phyloP scores from a whole-genome alignment of 1,140 invertebrate genomes.

The Pomacea maculata region DNA sequence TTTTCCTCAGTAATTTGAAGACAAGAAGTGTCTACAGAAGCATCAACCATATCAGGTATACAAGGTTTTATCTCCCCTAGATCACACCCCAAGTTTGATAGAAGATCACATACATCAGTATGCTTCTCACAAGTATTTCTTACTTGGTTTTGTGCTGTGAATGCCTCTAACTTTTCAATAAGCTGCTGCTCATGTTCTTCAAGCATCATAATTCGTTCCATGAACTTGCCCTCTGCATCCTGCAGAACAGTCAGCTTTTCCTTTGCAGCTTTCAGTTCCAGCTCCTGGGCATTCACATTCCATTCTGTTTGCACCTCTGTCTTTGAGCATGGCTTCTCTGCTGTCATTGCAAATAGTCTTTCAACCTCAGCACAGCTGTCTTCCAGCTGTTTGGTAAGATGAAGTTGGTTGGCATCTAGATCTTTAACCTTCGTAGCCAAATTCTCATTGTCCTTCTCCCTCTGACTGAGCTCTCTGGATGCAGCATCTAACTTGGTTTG shows the following conservation, averaged over 20 bases:
- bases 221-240: conserved; percentile 35
- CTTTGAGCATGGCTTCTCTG: not conserved
- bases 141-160: not conserved
- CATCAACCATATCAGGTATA: conserved; percentile 26
- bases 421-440: conserved; percentile 42
- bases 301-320: conserved; percentile 9
- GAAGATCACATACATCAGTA: not conserved
- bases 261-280: conserved; percentile 2
- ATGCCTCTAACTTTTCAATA: conserved; percentile 16
- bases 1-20: conserved; percentile 6
- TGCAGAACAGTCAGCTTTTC: conserved; percentile 27
- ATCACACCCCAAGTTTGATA: not conserved
- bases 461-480: not conserved
- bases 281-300: not conserved
- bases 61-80: too few species aligned
- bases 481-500: conserved; percentile 8
- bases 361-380: conserved; percentile 5
- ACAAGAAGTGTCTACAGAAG: conserved; percentile 35
- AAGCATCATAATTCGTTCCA: conserved; percentile 34
- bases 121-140: not conserved
- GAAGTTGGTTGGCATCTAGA: conserved; percentile 36
- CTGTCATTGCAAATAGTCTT: not conserved
- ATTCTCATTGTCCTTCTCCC: conserved; percentile 22
- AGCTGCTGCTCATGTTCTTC: conserved; percentile 29
- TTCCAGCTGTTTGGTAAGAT: conserved; percentile 25